Evolutionary conservation across 2,113 vertebrate genomes (phyloP).

Genomic region (Trachemys scripta): DNA sequence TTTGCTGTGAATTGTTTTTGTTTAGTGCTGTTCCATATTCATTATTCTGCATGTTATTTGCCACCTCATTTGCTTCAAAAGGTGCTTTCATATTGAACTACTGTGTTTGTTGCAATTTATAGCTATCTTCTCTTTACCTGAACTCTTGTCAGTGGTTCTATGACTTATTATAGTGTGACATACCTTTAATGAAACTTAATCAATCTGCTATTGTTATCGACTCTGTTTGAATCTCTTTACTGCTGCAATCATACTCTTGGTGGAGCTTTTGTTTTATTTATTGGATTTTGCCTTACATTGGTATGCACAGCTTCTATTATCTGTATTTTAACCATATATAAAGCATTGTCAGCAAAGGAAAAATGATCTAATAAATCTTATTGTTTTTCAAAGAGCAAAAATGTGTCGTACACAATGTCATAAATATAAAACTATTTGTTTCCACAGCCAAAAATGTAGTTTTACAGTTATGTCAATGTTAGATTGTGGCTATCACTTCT

Average conservation of each 20-base stretch:
- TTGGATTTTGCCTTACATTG: conserved; percentile 19
- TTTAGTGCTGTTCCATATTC: conserved; percentile 29
- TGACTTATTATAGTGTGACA: conserved; percentile 10
- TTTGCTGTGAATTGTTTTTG: conserved; percentile 25
- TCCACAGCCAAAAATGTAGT: conserved; percentile 1
- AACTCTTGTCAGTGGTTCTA: conserved; percentile 1
- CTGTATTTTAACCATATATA: conserved; percentile 44
- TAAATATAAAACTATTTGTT: conserved; percentile 43
- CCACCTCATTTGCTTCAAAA: conserved; percentile 37
- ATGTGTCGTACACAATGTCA: background rate
- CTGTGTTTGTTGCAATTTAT: background rate
- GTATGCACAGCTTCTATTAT: conserved; percentile 23
- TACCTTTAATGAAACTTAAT: conserved; percentile 37
- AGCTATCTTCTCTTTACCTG: conserved; percentile 2
- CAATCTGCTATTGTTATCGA: conserved; percentile 17
- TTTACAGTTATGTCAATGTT: conserved; percentile 29
- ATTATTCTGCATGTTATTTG: conserved; percentile 17
- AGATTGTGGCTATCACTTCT: conserved; percentile 4
- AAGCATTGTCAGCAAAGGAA: conserved; percentile 36
- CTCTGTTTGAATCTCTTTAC: conserved; percentile 18
- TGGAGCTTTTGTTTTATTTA: conserved; percentile 74
- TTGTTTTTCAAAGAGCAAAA: conserved; percentile 48
- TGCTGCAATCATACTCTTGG: conserved; percentile 61
- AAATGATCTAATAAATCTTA: conserved; percentile 58
- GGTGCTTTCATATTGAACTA: background rate